Evolutionary conservation across 2,797 vertebrate species (phyloP), one percentile per base, ranked within the genome.

Genomic region (Potorous gilbertii): DNA sequence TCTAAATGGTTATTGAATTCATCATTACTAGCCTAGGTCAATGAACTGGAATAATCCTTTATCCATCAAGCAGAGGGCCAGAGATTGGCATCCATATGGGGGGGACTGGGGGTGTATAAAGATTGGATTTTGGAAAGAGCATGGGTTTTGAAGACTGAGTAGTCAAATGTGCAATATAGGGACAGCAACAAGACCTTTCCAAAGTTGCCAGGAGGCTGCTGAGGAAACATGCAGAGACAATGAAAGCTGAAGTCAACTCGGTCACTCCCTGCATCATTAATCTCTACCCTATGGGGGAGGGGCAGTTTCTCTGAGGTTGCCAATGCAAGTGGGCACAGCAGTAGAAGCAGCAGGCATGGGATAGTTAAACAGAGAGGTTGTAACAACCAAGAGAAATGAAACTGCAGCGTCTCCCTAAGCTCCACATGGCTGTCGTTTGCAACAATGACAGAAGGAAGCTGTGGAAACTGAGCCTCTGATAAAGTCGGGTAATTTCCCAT

Each of bases 401-500:
- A 54, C 24, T 28, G 1, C 3, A 11, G 81, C 18, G 8, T 28
- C 87, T 92, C 13, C 55, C 57, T n/a, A 50, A 50, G 74, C 28
- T 21, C 74, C 74, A 27, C 74, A 50, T 59, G 56, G 54, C 81
- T 92, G 59, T 92, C 6, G 27, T 87, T 90, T 95, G 5, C 29
- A 91, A 96, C 96, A 90, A 94, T 46, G 74, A 87, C 50, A 91
- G 56, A 66, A 92, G 91, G 74, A 92, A 94, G 95, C 34, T 96
- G 40, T 31, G 91, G 91, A 81, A 95, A 92, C 31, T 3, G 21
- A 93, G 92, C 54, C 50, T 55, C 81, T 90, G 90, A 74, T 74
- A 95, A 95, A 95, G 55, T 13, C 18, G 0, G n/a, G 54, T 54
- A 54, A 46, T 81, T 96, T 95, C 59, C 93, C 92, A 96, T 95